These are phyloP conservation scores for Scaptomyza tumidula DNA, from an alignment of 2,888 invertebrate genomes.

Conservation along the genomic window DNA sequence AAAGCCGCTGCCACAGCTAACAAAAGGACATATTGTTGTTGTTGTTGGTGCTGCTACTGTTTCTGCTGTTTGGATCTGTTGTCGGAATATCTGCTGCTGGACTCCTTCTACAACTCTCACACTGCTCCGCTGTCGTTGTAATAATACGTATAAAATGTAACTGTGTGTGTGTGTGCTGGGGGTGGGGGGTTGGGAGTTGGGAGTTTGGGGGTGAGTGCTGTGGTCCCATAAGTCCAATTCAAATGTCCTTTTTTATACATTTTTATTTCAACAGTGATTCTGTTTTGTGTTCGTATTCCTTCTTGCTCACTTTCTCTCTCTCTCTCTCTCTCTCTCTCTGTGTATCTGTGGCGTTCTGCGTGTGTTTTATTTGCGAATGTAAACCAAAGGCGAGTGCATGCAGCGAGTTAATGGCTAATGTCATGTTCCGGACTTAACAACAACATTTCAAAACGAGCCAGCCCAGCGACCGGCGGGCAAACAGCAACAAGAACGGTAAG, in stretches of 20 bases:
- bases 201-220: conserved; percentile 53
- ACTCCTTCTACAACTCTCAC: not conserved
- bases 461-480: conserved; percentile 61
- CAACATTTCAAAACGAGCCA: conserved; percentile 73
- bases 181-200: conserved; percentile 23
- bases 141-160: conserved; percentile 78
- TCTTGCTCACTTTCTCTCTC: no score
- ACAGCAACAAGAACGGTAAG: conserved; percentile 46
- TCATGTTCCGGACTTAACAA: conserved; percentile 81
- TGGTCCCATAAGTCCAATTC: conserved; percentile 82
- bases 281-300: conserved; percentile 29
- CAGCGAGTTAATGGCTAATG: conserved; percentile 82
- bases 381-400: conserved; percentile 79
- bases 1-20: conserved; percentile 54
- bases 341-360: conserved; percentile 39
- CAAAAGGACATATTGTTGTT: conserved; percentile 60
- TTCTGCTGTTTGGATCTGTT: conserved; percentile 39
- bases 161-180: conserved; percentile 31
- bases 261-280: conserved; percentile 81
- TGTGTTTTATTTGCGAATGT: conserved; percentile 80
- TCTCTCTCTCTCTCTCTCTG: not conserved
- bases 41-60: conserved; percentile 7
- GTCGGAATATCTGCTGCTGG: conserved; percentile 56
- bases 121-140: conserved; percentile 42
- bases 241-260: conserved; percentile 82